Evolutionary conservation across 2,113 vertebrate species (phyloP), one percentile per base, ranked within the genome.

Genomic region (Strix aluco): DNA sequence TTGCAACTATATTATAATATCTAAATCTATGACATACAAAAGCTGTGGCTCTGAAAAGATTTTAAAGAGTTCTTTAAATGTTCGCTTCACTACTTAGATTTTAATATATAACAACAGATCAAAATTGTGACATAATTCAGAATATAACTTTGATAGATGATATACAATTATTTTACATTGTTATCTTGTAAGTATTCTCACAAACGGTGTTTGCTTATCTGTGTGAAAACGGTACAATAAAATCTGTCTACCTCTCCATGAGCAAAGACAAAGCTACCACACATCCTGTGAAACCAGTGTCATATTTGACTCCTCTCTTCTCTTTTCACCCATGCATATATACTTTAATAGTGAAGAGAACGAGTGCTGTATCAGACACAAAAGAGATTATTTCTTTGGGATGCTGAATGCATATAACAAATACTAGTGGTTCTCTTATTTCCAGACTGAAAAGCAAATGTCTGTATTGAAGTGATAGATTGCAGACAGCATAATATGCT

Each of bases 351-450:
- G 62, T 40, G 42, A 91, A 77, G 21, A 66, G 94, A 82, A 81
- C 0, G 1, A 85, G 26, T 72, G 59, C 40, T 79, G 15, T 85
- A 65, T 65, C 36, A 81, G 81, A 73, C 78, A 91, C 73, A 90
- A 87, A 95, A 87, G 73, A 87, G 58, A 82, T 92, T 86, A 87
- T 90, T 96, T 92, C 81, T 94, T 80, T 70, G 77, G 70, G 52
- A 62, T 91, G 30, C 38, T 95, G 83, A 89, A 92, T 78, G 54
- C 55, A 55, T 73, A 44, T 65, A 75, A 79, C 46, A 91, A 89
- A 91, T 82, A 58, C 58, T 51, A 73, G 92, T 85, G 62, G n/a
- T 55, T 94, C 61, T 38, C 22, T 84, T 84, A 42, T 59, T 46
- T 93, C 26, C 69, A 88, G 81, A 54, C 58, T 88, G 46, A 97